Percentiles rank a stretch among this genome's conserved stretches.
Conservation (phyloP, 2,888 invertebrate genomes). For the Hymenopus coronatus region DNA sequence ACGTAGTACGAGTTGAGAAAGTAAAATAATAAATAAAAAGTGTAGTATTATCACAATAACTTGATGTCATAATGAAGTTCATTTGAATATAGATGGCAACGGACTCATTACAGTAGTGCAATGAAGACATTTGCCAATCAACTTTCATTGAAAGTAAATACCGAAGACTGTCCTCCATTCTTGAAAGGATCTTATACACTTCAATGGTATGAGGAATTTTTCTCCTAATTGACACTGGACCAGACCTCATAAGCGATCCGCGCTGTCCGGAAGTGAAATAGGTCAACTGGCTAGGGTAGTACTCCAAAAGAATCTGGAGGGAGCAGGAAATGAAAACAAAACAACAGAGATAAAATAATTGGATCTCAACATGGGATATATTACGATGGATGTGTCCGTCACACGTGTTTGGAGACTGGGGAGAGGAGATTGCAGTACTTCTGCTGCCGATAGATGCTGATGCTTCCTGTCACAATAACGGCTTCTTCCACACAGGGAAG, state of each 20-base stretch:
- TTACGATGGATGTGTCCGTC: not conserved
- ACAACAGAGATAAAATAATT: not conserved
- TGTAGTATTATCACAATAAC: no score
- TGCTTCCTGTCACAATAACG: not conserved
- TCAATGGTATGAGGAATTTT: no score
- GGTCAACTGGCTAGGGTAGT: not conserved
- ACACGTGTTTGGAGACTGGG: not conserved
- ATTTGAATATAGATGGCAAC: no score
- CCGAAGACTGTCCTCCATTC: no score
- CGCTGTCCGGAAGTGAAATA: not conserved
- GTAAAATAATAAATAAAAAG: no score
- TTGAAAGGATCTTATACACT: no score
- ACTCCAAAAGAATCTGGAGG: not conserved
- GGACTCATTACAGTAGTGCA: no score
- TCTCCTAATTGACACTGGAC: not conserved
- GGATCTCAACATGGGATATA: not conserved
- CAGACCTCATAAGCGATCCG: not conserved
- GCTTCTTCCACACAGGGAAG: no score
- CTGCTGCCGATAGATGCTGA: not conserved
- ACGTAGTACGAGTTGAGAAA: no score
- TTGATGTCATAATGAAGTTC: no score
- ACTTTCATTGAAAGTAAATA: no score
- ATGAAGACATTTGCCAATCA: no score
- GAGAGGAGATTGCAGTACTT: not conserved
- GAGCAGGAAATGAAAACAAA: not conserved